A percentile compares a stretch with the other conserved stretches of the same genome.
Evolutionary conservation across 1,140 invertebrate genomes (phyloP).

Genomic region (Calliphora vicina): DNA sequence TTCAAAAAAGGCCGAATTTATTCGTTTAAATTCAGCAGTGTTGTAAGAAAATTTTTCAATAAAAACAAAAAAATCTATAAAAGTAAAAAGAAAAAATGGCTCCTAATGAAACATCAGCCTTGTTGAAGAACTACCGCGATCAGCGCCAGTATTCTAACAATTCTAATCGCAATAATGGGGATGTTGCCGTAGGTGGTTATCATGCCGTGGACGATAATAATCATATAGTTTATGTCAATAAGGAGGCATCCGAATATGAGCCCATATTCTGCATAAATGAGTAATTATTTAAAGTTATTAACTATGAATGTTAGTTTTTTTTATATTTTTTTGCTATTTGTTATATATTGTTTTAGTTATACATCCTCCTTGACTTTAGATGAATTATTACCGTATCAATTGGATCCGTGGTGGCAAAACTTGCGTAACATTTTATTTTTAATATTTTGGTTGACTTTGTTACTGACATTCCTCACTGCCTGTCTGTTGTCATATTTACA

Average conservation of each 20-base stretch:
- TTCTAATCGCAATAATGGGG: not conserved
- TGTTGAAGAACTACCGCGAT: not conserved
- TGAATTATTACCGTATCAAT: conserved; percentile 7
- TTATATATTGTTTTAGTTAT: not conserved
- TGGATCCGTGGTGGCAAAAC: conserved; percentile 27
- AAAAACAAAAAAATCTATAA: not conserved
- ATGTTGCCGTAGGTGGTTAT: not conserved
- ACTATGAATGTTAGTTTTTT: not conserved
- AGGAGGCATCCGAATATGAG: not conserved
- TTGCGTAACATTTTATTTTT: not conserved
- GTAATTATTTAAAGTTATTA: not conserved
- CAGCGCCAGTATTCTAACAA: not conserved
- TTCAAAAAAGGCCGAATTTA: not conserved
- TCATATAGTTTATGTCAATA: conserved; percentile 8
- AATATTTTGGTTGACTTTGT: not conserved
- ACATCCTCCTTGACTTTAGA: not conserved
- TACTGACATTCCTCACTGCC: not conserved
- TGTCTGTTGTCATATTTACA: conserved; percentile 3
- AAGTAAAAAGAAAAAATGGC: not conserved
- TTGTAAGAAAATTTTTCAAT: not conserved
- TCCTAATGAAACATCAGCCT: conserved; percentile 9
- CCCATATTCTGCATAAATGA: not conserved
- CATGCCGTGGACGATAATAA: not conserved
- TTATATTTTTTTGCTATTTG: not conserved
- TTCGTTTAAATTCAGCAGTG: not conserved